These are phyloP conservation scores for Barnardius zonarius DNA, from an alignment of 2,113 vertebrate genomes.

Conservation along the genomic window DNA sequence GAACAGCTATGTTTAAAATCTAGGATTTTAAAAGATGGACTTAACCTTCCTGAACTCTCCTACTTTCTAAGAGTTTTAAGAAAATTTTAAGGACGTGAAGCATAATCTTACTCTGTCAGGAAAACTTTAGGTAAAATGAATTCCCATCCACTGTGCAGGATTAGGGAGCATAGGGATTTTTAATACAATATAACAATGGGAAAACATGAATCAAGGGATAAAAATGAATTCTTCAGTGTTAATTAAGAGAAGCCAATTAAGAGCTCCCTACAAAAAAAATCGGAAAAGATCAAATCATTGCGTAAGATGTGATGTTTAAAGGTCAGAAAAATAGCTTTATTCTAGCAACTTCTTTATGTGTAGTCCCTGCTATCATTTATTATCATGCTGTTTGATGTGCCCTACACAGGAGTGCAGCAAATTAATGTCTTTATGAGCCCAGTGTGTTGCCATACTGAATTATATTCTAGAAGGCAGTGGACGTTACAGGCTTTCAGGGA, in stretches of 20 bases:
- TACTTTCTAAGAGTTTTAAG: background rate
- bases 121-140: background rate
- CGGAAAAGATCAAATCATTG: background rate
- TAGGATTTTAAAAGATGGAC: background rate
- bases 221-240: background rate
- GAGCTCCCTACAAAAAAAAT: background rate
- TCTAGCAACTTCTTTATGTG: background rate
- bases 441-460: background rate
- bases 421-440: background rate
- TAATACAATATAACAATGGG: background rate
- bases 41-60: background rate
- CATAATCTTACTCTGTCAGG: background rate
- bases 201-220: background rate
- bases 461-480: background rate
- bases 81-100: background rate
- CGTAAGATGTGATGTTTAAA: background rate
- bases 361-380: background rate
- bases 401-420: background rate
- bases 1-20: background rate
- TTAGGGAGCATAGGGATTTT: background rate
- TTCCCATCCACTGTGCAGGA: background rate
- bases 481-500: background rate
- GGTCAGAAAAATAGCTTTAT: background rate
- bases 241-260: background rate
- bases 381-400: background rate